These are phyloP conservation scores for Anomalospiza imberbis DNA, from an alignment of 2,797 vertebrate species.

Conservation along the genomic window DNA sequence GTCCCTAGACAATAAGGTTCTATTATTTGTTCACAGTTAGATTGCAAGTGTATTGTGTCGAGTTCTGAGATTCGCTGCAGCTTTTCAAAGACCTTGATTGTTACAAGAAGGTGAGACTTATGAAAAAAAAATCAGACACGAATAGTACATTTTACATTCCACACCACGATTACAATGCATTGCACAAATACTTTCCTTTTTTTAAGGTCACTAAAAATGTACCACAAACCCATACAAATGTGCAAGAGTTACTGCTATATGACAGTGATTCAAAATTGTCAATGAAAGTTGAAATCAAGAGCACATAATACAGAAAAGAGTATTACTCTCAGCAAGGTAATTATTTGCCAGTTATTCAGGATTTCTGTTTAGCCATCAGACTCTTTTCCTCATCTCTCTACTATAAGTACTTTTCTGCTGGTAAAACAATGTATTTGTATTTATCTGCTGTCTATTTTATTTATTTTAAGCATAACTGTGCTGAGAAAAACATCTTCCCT, in stretches of 20 bases:
- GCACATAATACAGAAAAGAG: background rate
- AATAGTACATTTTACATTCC: background rate
- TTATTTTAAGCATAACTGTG: conserved; percentile 1
- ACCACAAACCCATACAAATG: background rate
- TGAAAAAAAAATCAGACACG: accelerated
- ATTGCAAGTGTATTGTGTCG: background rate
- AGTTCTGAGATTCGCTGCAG: background rate
- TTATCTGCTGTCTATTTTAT: background rate
- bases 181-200: background rate
- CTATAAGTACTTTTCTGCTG: background rate
- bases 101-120: background rate
- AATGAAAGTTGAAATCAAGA: background rate
- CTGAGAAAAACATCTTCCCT: background rate
- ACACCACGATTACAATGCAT: background rate
- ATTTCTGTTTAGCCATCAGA: background rate
- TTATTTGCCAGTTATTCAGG: background rate
- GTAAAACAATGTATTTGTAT: background rate
- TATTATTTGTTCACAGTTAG: background rate
- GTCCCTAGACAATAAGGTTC: background rate
- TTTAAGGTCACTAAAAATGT: background rate
- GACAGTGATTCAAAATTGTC: background rate
- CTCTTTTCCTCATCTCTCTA: accelerated
- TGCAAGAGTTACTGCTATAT: background rate
- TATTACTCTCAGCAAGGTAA: background rate
- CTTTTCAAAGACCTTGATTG: background rate